Evolutionary conservation across 2,797 vertebrate genomes (phyloP).

Genomic region (Onychomys torridus): DNA sequence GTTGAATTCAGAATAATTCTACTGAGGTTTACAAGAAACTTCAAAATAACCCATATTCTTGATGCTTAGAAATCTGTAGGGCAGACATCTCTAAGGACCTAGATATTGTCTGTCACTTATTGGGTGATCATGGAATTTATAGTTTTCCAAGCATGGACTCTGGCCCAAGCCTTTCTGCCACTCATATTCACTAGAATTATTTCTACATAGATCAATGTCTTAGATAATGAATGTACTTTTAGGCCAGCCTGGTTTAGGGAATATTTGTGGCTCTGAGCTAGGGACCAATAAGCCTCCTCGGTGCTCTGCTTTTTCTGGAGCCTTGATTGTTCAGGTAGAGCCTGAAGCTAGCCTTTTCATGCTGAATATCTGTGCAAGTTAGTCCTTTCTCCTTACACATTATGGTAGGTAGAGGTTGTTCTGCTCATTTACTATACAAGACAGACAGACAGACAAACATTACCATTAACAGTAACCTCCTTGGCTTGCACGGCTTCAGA

Average conservation of each 20-base stretch:
- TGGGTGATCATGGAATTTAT: background rate
- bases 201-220: background rate
- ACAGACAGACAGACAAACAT: background rate
- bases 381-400: background rate
- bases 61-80: background rate
- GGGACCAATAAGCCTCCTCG: background rate
- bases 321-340: background rate
- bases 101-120: background rate
- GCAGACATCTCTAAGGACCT: background rate
- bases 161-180: background rate
- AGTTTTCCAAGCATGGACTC: background rate
- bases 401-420: background rate
- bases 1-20: constrained; percentile 38
- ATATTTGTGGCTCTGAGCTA: background rate
- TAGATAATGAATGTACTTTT: background rate
- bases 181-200: background rate
- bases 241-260: background rate
- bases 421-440: background rate
- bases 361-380: background rate
- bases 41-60: background rate
- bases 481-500: too few species aligned
- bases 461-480: background rate
- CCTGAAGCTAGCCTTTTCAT: background rate
- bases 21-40: background rate
- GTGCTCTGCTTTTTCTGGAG: background rate